These are phyloP conservation scores for Drosophila fungiperda DNA, from an alignment of 2,888 invertebrate species.

Conservation along the genomic window DNA sequence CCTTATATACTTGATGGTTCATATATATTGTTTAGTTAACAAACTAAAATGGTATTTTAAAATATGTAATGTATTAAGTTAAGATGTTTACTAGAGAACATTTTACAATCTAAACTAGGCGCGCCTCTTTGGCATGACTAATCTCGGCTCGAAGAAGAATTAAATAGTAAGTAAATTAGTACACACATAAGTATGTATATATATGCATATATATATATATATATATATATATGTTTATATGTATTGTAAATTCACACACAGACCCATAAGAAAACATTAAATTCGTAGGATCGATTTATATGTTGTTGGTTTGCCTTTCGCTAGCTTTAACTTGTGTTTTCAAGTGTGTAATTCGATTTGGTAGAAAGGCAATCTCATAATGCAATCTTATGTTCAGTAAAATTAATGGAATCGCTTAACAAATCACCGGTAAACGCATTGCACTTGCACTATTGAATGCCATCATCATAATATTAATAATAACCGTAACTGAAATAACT, in stretches of 20 bases:
- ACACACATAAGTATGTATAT: conserved; percentile 18
- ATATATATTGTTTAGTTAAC: conserved; percentile 40
- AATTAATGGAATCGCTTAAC: conserved; percentile 71
- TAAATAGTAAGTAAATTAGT: conserved; percentile 35
- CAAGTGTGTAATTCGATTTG: conserved; percentile 52
- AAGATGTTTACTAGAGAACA: conserved; percentile 39
- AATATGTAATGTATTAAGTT: conserved; percentile 26
- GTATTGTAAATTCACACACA: conserved; percentile 29
- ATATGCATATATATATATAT: conserved; percentile 12
- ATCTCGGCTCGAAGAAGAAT: conserved; percentile 22
- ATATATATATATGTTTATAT: conserved; percentile 9
- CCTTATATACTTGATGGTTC: conserved; percentile 40
- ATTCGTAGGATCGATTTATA: conserved; percentile 29
- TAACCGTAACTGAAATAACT: conserved; percentile 51
- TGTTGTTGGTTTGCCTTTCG: conserved; percentile 12
- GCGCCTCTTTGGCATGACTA: conserved; percentile 45
- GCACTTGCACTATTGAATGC: conserved; percentile 52
- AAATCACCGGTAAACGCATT: conserved; percentile 47
- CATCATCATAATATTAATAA: conserved; percentile 36
- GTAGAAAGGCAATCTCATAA: conserved; percentile 49
- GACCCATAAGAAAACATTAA: conserved; percentile 35
- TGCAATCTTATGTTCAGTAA: conserved; percentile 50
- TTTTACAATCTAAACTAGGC: conserved; percentile 43
- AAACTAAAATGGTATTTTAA: conserved; percentile 41
- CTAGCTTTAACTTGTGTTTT: conserved; percentile 24